These are phyloP conservation scores for Drosophila erecta DNA, from an alignment of 1,140 invertebrate species.

Conservation along the genomic window DNA sequence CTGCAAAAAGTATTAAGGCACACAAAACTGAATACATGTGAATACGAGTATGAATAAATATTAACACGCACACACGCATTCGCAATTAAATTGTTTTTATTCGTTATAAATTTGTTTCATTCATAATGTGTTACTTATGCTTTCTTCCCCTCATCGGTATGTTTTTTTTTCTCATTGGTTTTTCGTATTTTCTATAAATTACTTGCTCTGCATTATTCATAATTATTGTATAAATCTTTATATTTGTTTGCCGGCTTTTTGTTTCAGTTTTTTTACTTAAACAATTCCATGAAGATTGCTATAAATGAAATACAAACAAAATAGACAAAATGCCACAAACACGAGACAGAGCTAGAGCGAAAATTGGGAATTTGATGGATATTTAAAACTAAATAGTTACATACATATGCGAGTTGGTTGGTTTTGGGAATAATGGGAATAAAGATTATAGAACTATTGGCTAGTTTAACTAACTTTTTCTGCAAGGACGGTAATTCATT, in stretches of 20 bases:
- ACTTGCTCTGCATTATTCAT: slow-evolving; percentile 75
- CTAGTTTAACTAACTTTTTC: slow-evolving; percentile 23
- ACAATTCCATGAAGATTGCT: slow-evolving; percentile 54
- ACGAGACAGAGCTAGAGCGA: slow-evolving; percentile 48
- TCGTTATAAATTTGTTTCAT: slow-evolving; percentile 64
- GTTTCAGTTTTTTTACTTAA: slow-evolving; percentile 46
- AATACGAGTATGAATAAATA: slow-evolving; percentile 60
- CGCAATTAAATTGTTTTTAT: slow-evolving; percentile 67
- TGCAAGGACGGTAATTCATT: slow-evolving; percentile 6
- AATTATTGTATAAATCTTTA: slow-evolving; percentile 80
- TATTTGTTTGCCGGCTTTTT: slow-evolving; percentile 51
- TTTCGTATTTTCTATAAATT: slow-evolving; percentile 67
- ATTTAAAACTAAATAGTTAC: slow-evolving; percentile 33
- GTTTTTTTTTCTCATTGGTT: slow-evolving; percentile 25
- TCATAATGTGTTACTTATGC: slow-evolving; percentile 61
- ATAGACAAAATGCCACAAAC: slow-evolving; percentile 54
- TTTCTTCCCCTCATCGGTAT: slow-evolving; percentile 31
- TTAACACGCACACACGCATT: slow-evolving; percentile 60
- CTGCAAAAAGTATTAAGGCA: slow-evolving; percentile 69
- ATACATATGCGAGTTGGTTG: slow-evolving; percentile 13
- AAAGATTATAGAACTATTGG: slow-evolving; percentile 5
- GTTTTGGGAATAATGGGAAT: slow-evolving; percentile 3
- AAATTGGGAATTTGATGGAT: slow-evolving; percentile 31
- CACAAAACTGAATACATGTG: slow-evolving; percentile 47
- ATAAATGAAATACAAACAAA: slow-evolving; percentile 40